A percentile compares a stretch with the other conserved stretches of the same genome.
phyloP scores from a whole-genome alignment of 2,797 vertebrate genomes.

The Betta splendens region DNA sequence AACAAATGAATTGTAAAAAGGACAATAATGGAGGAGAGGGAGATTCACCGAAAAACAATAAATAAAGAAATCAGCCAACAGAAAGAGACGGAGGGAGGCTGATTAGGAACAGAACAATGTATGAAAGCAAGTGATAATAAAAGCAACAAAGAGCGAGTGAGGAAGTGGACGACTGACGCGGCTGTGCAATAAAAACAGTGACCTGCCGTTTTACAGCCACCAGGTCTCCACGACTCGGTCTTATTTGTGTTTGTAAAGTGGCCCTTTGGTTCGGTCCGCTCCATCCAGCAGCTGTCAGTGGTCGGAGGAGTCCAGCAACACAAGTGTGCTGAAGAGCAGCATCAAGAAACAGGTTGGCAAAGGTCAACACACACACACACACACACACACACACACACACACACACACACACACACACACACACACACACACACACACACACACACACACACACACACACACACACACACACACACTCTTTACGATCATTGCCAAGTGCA shows the following conservation, averaged over 20 bases:
- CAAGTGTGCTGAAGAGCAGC: conserved; percentile 87
- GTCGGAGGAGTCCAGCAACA: no score
- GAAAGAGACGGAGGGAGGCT: conserved; percentile 7
- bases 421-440: conserved; percentile 2
- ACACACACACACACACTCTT: conserved; percentile 38
- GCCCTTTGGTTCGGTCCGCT: no score
- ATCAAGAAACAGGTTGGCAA: conserved; percentile 90
- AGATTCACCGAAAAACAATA: conserved; percentile 52
- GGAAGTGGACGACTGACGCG: no score
- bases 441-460: conserved; percentile 22
- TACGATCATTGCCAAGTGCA: conserved; percentile 93
- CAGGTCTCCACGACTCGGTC: no score
- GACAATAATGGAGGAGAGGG: conserved; percentile 19
- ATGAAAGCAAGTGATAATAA: conserved; percentile 6
- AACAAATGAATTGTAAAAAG: conserved; percentile 48
- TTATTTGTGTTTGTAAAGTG: no score
- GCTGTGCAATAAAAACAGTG: no score
- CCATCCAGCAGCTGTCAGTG: no score
- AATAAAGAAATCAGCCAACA: conserved; percentile 54
- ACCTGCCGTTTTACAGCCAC: no score
- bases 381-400: conserved; percentile 33
- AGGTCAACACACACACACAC: no score
- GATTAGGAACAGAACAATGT: conserved; percentile 34
- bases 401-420: conserved; percentile 30
- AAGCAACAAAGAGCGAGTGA: no score